Evolutionary conservation across 2,888 invertebrate genomes (phyloP), one percentile per base, ranked within the genome.

Genomic region (Bruchidius siliquastri): DNA sequence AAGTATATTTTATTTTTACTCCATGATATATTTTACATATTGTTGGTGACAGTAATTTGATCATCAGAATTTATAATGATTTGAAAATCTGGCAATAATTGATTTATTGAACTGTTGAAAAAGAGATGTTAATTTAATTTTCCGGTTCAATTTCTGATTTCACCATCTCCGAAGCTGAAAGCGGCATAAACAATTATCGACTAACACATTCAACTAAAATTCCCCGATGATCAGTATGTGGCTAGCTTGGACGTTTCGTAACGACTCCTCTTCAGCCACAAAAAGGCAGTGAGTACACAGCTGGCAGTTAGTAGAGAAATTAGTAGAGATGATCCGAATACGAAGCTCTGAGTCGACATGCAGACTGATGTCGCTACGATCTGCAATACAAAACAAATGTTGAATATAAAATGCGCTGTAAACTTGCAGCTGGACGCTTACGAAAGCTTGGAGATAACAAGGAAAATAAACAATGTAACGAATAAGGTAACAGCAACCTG

Each of bases 271-370:
- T 88, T 88, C 73, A 89, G 79, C 87, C 90, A 90, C 71, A 90
- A 84, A 74, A 87, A 84, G 0, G 88, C 88, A 67, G 90, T 88
- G 77, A 88, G 86, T 70, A 90, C 81, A 74, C 88, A 88, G 74
- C 91, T 91, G 74, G 89, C 81, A 32, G 91, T 86, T 66, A 93
- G 89, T 20, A 91, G 88, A 2, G 90, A 85, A 68, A 93, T 85
- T 74, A 93, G 87, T 68, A 92, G 82, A 0, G 89, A 85, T 30
- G 91, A 89, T 21, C 91, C 90, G 82, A 90, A 88, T 75, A 92
- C 87, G 78, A 93, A 93, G 72, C 90, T 90, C 30, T 88, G 86
- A 67, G 90, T 88, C 0, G 92, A 90, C 82, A 93, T 87, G 80
- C 93, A 94, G 76, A 93, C 87, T 8, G 21, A 21, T 68, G 21